Conservation (phyloP, 2,113 vertebrate species). For the Oophaga pumilio region DNA sequence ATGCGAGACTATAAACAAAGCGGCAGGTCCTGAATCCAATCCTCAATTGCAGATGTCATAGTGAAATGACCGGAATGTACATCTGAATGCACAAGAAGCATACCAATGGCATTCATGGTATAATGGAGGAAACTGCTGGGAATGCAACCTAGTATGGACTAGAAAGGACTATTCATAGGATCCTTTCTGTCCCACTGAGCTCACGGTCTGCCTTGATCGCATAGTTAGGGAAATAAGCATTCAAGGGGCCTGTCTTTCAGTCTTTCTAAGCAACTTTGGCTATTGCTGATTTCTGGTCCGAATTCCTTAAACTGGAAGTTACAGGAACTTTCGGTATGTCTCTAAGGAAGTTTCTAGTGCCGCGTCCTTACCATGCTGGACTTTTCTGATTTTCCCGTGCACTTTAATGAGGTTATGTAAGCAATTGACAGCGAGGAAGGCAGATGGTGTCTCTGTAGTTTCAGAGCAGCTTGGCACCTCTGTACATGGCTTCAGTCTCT, state of each 20-base stretch:
- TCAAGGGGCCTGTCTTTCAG: neutral
- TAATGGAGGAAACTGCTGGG: neutral
- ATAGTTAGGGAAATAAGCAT: neutral
- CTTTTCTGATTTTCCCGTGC: conserved; percentile 30
- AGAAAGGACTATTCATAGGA: conserved; percentile 6
- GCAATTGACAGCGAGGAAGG: conserved; percentile 31
- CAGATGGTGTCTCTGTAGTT: conserved; percentile 37
- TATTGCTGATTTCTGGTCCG: neutral
- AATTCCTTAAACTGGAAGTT: neutral
- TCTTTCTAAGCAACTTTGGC: neutral
- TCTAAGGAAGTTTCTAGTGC: conserved; percentile 7
- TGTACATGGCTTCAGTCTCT: neutral
- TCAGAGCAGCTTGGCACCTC: conserved; percentile 51
- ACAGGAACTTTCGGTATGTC: neutral
- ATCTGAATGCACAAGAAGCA: conserved; percentile 1
- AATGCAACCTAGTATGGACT: neutral
- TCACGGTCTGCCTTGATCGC: neutral
- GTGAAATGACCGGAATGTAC: conserved; percentile 30
- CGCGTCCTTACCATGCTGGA: conserved; percentile 14
- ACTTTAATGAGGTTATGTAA: conserved; percentile 57
- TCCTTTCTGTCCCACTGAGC: conserved; percentile 14
- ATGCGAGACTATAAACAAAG: conserved; percentile 1
- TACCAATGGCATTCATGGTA: conserved; percentile 1
- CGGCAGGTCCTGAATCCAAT: neutral
- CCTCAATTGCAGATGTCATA: neutral